Base-by-base conservation (phyloP, 2,888 invertebrate genomes). In the Chloroclysta siterata region DNA sequence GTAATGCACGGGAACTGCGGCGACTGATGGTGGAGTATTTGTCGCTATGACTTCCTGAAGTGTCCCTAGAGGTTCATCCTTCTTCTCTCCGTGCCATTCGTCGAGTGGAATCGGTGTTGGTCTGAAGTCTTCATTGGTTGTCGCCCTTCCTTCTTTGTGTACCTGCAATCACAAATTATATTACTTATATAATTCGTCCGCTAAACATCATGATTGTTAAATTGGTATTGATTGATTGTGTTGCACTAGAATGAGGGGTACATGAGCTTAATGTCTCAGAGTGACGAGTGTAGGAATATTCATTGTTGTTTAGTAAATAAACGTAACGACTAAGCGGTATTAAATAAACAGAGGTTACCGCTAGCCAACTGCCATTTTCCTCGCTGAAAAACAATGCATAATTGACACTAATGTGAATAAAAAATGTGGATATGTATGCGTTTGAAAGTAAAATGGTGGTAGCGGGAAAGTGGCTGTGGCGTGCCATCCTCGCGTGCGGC, bases 401-500 rank as follows among this genome's bases (percentile, higher is more conserved):
- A 64, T 53, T 53, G n/a, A 11, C 44, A 78, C 73, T 72, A 57
- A 48, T 60, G 68, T 68, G 66, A 54, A 69, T 68, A 80, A 82
- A 85, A 84, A 80, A 80, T 71, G 76, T 81, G 73, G 75, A 80
- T 82, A 77, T 82, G 81, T 83, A 81, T 88, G 90, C 91, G 88
- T 88, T 90, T 84, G 92, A 93, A 93, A 93, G 92, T 93, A 92
- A 93, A 91, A 91, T 86, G 85, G 72, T 76, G 72, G 73, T 81
- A 71, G 76, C 87, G 89, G 90, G 91, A 91, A 92, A 92, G 90
- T 89, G 78, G 71, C 71, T 70, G 82, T 87, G 84, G 74, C 76
- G 76, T 71, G 74, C 72, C 75, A 71, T 72, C 74, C 71, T 89
- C 72, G 88, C 89, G 88, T 88, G 89, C 74, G 72, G 73, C 78